Base-by-base conservation (phyloP, 2,797 vertebrate species). In the Syngnathus rostellatus region DNA sequence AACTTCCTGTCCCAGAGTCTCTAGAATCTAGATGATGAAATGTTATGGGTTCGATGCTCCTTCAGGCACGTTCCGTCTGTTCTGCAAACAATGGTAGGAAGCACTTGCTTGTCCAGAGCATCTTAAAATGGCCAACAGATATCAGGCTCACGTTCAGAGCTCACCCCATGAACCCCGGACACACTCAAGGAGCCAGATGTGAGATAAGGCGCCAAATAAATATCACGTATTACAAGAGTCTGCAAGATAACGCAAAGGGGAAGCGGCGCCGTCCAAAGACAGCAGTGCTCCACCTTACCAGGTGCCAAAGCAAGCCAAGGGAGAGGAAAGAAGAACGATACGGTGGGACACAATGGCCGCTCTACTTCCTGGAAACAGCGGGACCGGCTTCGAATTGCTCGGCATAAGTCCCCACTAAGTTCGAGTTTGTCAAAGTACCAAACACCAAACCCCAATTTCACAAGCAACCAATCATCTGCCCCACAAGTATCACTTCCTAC, bases 31-130 rank as follows among this genome's bases (percentile, higher is more conserved):
- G 76, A 82, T 81, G 50, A 72, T 60, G 68, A 62, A 21, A 41
- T 45, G 60, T 62, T 14, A 58, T 6, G 25, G 5, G 23, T 31
- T 4, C 5, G 25, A 57, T 6, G 14, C 12, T 25, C 11, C 50
- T 4, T 10, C 16, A n/a, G 50, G n/a, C 50, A 53, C 50, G 50
- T 53, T 53, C n/a, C 9, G 50, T 21, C 50, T 53, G 50, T 9
- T 21, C 50, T 1, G n/a, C 31, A 70, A 65, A 87, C 86, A 87
- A 86, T 81, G 57, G 66, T 67, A 83, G 77, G 83, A 84, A 83
- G 72, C 41, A 45, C 21, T n/a, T 41, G 8, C 64, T 76, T 38
- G 67, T 77, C 70, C 69, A 4, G 14, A 19, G 12, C 63, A 64
- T 69, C 69, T 57, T 55, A 11, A 40, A 40, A 39, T 78, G 83